Conservation (phyloP, 2,113 vertebrate species). For the Channa maculata region DNA sequence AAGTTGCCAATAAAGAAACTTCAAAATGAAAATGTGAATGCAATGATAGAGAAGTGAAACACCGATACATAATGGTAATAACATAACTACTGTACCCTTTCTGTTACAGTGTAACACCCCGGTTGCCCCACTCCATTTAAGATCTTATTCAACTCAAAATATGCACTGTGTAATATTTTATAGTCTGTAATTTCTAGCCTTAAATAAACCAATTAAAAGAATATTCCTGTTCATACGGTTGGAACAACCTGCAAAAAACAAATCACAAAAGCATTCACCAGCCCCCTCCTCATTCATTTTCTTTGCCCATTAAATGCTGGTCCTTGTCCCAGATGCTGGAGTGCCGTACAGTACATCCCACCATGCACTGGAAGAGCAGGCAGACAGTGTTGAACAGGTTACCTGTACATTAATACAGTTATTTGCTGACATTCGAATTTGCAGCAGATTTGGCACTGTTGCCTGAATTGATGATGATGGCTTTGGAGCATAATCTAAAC, state of each 20-base stretch:
- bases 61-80: not conserved
- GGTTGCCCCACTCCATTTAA: not conserved
- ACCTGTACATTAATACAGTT: not conserved
- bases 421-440: conserved; percentile 6
- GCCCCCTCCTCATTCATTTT: not conserved
- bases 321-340: too few relatives aligned
- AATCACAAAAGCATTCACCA: not conserved
- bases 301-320: not conserved
- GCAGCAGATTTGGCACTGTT: not conserved
- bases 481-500: too few relatives aligned
- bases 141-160: not conserved
- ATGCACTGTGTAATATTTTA: not conserved
- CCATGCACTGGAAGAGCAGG: not conserved
- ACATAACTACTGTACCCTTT: not conserved
- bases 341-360: not conserved
- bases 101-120: not conserved
- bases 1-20: not conserved
- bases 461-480: too few relatives aligned
- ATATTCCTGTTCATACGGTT: conserved; percentile 5
- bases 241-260: not conserved
- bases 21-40: not conserved
- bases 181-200: not conserved
- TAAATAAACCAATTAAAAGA: conserved; percentile 14
- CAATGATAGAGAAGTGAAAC: not conserved
- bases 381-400: conserved; percentile 4